phyloP scores from a whole-genome alignment of 2,797 vertebrate species.

The Hydrocynus forskahlii region DNA sequence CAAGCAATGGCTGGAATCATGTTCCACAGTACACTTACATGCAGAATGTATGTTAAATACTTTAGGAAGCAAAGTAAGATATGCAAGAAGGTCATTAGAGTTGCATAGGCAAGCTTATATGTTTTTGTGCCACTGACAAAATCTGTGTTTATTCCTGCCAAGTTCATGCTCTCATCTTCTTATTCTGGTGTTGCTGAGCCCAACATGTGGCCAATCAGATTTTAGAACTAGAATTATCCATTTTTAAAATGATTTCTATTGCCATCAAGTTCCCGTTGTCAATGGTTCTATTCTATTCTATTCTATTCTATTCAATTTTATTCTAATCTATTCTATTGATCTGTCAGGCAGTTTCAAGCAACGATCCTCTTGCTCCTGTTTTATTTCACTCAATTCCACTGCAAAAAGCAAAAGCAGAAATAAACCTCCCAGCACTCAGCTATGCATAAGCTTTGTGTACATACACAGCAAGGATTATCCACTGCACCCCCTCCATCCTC shows the following conservation, averaged over 20 bases:
- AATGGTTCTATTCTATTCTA: neutral
- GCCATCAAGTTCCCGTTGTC: neutral
- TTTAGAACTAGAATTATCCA: neutral
- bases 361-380: neutral
- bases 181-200: too few species aligned
- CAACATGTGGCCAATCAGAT: too few species aligned
- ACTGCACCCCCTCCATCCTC: conserved; percentile 7
- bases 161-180: neutral
- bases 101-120: neutral
- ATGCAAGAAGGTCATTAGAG: neutral
- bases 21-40: neutral
- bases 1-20: neutral
- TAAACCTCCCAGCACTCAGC: neutral
- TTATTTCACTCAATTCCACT: neutral
- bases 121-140: neutral
- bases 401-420: neutral
- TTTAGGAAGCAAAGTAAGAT: neutral
- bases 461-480: conserved; percentile 15
- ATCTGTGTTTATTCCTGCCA: neutral
- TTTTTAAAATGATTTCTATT: too few species aligned
- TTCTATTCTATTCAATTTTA: neutral
- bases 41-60: neutral
- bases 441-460: neutral
- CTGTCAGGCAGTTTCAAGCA: too few species aligned
- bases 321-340: neutral